Evolutionary conservation across 1,140 invertebrate genomes (phyloP).

Genomic region (Chironomus striatipennis): DNA sequence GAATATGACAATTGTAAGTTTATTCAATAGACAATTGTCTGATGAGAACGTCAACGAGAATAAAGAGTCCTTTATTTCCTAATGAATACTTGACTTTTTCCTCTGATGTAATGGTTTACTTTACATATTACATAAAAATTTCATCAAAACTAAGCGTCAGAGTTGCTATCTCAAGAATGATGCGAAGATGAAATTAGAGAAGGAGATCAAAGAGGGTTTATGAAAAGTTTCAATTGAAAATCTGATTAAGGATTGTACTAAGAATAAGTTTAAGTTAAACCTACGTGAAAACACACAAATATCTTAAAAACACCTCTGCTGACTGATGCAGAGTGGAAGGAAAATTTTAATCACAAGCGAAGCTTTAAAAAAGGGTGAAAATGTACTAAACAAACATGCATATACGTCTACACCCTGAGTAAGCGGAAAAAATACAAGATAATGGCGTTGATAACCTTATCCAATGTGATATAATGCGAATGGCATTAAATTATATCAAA

Average conservation of each 20-base stretch:
- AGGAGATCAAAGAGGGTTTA: no score
- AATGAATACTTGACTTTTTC: constrained; percentile 4
- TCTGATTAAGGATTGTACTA: no score
- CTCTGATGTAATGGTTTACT: no score
- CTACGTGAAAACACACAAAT: no score
- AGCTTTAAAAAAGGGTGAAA: not conserved
- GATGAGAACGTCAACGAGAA: not conserved
- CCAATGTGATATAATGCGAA: constrained; percentile 18
- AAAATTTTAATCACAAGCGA: not conserved
- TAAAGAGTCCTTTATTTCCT: not conserved
- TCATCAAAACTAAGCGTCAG: no score
- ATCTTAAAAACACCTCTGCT: no score
- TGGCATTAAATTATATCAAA: constrained; percentile 23
- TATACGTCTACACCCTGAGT: not conserved
- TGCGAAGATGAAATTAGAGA: no score
- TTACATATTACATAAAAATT: no score
- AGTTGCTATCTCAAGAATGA: no score
- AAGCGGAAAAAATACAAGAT: not conserved
- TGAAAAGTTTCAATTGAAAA: no score
- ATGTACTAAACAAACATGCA: not conserved
- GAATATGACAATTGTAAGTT: not conserved
- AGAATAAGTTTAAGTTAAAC: no score
- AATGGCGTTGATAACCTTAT: constrained; percentile 23
- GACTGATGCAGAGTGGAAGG: not conserved
- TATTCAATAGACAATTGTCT: constrained; percentile 13